These are phyloP conservation scores for Chrosomus eos DNA, from an alignment of 2,797 vertebrate species.

Conservation along the genomic window DNA sequence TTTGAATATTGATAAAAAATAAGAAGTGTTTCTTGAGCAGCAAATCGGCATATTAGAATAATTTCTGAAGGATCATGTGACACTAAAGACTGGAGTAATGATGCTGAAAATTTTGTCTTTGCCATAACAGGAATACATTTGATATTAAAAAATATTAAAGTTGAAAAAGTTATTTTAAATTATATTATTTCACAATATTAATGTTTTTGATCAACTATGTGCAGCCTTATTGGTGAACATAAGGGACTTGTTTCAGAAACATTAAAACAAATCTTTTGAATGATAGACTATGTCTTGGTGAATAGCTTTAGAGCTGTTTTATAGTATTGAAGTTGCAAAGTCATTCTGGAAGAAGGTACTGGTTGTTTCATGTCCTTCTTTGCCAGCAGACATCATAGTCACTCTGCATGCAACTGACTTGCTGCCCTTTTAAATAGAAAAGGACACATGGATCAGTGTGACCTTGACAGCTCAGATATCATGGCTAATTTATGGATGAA, in stretches of 20 bases:
- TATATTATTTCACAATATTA: not conserved
- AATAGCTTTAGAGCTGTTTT: not conserved
- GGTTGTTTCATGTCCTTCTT: slow-evolving; percentile 17
- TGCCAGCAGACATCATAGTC: not conserved
- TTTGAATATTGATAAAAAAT: not conserved
- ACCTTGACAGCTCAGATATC: slow-evolving; percentile 30
- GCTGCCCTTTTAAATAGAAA: slow-evolving; percentile 20
- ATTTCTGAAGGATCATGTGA: not conserved
- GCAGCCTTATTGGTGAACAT: not conserved
- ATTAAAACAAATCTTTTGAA: not conserved
- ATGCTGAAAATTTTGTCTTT: not conserved
- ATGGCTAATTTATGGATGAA: slow-evolving; percentile 17
- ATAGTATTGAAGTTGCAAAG: not conserved
- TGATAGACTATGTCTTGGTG: not conserved
- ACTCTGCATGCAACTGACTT: slow-evolving; percentile 27
- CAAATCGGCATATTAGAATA: not conserved
- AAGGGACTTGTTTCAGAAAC: not conserved
- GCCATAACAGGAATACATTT: not conserved
- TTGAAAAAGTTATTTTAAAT: not conserved
- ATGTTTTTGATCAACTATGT: not conserved
- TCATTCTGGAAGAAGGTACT: slow-evolving; percentile 11
- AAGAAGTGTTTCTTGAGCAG: not conserved
- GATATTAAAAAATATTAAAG: not conserved
- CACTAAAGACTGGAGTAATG: not conserved
- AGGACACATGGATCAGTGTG: slow-evolving; percentile 20